Percentiles rank a stretch among this genome's conserved stretches.
phyloP scores from a whole-genome alignment of 2,113 vertebrate genomes.

The Chrysemys picta region DNA sequence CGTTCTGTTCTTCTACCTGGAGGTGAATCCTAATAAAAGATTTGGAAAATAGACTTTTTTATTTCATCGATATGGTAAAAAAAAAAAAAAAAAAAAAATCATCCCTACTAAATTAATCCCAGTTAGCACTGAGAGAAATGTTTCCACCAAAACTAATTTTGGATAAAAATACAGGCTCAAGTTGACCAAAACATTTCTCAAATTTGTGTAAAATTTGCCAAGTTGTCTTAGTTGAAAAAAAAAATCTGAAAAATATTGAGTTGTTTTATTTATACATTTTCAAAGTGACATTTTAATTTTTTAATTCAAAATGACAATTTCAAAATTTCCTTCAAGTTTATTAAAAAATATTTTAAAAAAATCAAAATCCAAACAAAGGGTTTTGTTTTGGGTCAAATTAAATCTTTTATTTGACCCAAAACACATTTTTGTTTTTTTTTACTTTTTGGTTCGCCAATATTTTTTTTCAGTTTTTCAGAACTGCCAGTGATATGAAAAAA shows the following conservation, averaged over 20 bases:
- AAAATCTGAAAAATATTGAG: neutral
- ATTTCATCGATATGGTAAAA: neutral
- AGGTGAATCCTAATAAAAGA: neutral
- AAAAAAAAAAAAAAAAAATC: neutral
- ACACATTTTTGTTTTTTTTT: neutral
- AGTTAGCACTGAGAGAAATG: neutral
- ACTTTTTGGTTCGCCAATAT: neutral
- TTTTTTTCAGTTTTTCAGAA: neutral
- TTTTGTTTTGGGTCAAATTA: neutral
- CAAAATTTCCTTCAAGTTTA: neutral
- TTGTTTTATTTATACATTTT: no score
- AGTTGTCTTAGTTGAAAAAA: neutral
- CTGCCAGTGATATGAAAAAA: neutral
- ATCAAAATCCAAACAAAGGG: neutral
- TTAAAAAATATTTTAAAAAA: neutral
- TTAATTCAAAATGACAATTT: neutral
- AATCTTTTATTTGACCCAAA: neutral
- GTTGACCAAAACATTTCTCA: neutral
- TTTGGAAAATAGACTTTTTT: neutral
- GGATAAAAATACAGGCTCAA: neutral
- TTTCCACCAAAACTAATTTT: neutral
- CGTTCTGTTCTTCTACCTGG: neutral
- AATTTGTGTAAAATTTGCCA: neutral
- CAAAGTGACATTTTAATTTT: no score
- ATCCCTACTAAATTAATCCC: neutral